Conservation (phyloP, 2,113 vertebrate species). For the Oceanites oceanicus region DNA sequence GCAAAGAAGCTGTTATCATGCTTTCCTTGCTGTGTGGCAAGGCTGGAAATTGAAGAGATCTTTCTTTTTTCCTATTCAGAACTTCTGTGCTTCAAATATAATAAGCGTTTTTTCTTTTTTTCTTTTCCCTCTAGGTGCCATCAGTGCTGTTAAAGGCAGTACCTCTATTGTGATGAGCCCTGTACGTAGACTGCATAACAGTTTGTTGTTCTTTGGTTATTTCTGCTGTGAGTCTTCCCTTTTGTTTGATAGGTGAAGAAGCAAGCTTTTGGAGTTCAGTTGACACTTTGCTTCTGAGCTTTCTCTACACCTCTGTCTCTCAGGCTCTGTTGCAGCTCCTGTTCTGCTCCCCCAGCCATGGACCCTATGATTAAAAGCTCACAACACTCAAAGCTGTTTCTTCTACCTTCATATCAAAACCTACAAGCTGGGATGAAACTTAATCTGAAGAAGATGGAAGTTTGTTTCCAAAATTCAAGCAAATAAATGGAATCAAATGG, state of each 20-base stretch:
- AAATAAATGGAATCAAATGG: background rate
- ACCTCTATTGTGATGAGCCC: background rate
- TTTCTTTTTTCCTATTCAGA: background rate
- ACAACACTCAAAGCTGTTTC: background rate
- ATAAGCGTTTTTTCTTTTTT: background rate
- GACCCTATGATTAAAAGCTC: background rate
- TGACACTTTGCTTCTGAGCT: background rate
- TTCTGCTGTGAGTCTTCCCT: background rate
- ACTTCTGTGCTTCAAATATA: background rate
- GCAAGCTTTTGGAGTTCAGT: background rate
- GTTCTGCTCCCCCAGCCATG: background rate
- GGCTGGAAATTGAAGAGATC: background rate
- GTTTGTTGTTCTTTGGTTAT: background rate
- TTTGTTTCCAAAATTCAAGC: background rate
- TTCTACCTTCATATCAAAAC: background rate
- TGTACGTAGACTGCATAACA: background rate
- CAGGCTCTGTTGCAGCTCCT: background rate
- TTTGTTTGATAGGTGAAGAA: background rate
- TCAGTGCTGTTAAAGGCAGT: background rate
- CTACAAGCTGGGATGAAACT: background rate
- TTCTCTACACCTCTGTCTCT: background rate
- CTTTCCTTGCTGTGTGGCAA: slow-evolving; percentile 29
- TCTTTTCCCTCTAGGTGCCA: background rate
- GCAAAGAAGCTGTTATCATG: slow-evolving; percentile 17
- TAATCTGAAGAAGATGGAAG: background rate